Conservation (phyloP, 2,797 vertebrate genomes). For the Hippoglossus hippoglossus region DNA sequence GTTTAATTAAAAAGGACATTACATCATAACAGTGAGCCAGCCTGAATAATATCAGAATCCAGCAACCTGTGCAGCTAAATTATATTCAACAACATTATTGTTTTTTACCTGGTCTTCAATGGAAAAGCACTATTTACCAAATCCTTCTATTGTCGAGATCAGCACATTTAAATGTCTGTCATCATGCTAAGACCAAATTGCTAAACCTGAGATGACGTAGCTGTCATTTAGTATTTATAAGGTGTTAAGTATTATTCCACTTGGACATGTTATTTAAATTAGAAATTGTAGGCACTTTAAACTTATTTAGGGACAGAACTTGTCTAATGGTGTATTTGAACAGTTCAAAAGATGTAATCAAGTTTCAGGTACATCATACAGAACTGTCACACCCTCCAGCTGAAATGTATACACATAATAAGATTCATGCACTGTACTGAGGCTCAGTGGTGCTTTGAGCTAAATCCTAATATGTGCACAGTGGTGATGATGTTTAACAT, state of each 20-base stretch:
- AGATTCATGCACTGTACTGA: background rate
- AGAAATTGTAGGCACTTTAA: no score
- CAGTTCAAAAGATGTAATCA: background rate
- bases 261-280: no score
- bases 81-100: background rate
- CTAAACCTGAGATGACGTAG: background rate
- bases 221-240: background rate
- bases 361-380: background rate
- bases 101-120: background rate
- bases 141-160: background rate
- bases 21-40: background rate
- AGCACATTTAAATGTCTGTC: background rate
- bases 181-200: background rate
- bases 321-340: background rate
- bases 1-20: background rate
- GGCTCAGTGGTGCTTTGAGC: no score
- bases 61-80: background rate
- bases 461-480: no score
- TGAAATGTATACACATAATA: no score
- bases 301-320: background rate
- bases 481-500: no score
- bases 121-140: background rate
- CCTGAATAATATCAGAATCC: background rate
- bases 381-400: background rate
- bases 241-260: background rate